These are phyloP conservation scores for Nemoura dubitans DNA, from an alignment of 2,888 invertebrate genomes.

Conservation along the genomic window DNA sequence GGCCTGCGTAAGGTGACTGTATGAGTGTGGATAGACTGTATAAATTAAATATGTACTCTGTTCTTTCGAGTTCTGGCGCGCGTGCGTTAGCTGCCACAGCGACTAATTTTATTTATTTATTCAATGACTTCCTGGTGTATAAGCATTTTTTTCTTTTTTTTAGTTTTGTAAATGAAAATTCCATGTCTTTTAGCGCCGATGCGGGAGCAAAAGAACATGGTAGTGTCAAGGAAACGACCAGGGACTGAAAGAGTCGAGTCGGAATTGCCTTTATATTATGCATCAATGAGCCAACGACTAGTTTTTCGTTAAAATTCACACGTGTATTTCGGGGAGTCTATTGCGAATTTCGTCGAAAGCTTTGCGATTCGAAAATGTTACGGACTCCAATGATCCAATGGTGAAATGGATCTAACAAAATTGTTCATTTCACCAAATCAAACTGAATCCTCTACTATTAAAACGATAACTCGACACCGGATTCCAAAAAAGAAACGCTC, in stretches of 20 bases:
- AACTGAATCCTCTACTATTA: no score
- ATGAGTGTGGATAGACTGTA: background rate
- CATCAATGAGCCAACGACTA: no score
- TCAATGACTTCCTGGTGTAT: background rate
- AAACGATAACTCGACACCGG: no score
- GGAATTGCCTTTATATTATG: background rate
- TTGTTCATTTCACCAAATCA: no score
- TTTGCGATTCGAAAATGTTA: no score
- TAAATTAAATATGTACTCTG: constrained; percentile 12
- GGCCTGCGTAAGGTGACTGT: background rate
- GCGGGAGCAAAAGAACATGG: background rate
- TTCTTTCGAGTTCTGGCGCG: background rate
- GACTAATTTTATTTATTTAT: constrained; percentile 12
- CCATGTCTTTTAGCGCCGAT: background rate
- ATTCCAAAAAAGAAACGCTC: no score
- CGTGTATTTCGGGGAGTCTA: no score
- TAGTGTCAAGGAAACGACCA: no score
- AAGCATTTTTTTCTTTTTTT: background rate
- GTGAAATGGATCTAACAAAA: no score
- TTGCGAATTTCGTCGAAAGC: no score
- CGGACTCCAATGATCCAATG: no score
- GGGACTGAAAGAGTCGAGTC: background rate
- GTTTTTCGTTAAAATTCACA: no score
- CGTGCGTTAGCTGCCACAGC: background rate
- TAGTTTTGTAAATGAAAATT: background rate